Conservation (phyloP, 1,140 invertebrate genomes). For the Cherax destructor region DNA sequence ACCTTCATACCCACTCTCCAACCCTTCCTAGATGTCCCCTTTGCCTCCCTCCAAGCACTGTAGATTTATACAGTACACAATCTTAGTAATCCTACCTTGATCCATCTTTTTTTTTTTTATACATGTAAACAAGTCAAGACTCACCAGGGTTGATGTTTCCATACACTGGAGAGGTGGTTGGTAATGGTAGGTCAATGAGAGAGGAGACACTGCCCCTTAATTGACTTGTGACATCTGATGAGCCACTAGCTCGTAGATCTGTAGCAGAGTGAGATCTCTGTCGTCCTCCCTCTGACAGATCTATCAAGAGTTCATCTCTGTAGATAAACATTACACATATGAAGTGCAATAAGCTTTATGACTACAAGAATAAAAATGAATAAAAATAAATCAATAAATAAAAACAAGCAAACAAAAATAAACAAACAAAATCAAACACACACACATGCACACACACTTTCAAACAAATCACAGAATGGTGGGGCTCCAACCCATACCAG, state of each 20-base stretch:
- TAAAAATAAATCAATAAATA: no score
- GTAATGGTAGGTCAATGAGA: conserved; percentile 73
- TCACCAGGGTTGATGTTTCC: conserved; percentile 43
- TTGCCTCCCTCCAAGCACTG: no score
- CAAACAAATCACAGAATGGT: no score
- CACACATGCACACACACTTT: no score
- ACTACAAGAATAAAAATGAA: neutral
- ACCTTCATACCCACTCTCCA: no score
- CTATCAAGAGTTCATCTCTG: conserved; percentile 77
- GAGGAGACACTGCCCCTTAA: conserved; percentile 65
- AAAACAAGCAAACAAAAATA: no score
- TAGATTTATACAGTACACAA: no score
- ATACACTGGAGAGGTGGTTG: conserved; percentile 39
- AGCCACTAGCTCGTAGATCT: conserved; percentile 66
- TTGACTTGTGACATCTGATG: conserved; percentile 31
- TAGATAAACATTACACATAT: conserved; percentile 11
- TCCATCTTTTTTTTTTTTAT: no score
- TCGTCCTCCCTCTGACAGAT: conserved; percentile 74
- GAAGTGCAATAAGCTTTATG: neutral
- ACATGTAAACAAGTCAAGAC: neutral
- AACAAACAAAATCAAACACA: no score
- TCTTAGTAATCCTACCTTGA: no score
- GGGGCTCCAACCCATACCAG: no score
- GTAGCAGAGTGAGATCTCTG: conserved; percentile 72
- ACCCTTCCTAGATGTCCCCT: no score